phyloP scores from a whole-genome alignment of 2,113 vertebrate species.

The Myotis yumanensis region DNA sequence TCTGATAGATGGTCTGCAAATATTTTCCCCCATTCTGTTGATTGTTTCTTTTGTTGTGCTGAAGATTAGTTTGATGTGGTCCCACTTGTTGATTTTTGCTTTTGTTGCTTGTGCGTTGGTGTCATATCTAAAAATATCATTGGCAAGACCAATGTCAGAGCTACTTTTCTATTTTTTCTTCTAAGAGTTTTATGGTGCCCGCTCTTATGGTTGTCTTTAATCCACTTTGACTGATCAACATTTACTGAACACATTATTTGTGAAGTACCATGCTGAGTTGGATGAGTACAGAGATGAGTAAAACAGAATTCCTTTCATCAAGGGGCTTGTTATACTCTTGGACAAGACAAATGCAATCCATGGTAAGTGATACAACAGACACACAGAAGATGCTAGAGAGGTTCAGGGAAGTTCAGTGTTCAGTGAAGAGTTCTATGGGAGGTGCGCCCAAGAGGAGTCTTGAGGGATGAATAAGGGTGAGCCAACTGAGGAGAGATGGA shows the following conservation, averaged over 20 bases:
- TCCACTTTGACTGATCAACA: neutral
- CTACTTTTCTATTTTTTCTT: neutral
- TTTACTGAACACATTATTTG: neutral
- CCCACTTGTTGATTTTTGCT: neutral
- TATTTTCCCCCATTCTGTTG: neutral
- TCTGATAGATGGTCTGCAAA: neutral
- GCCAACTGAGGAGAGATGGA: neutral
- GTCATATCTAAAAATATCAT: neutral
- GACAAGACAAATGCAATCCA: neutral
- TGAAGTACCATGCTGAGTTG: neutral
- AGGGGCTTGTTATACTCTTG: neutral
- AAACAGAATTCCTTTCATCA: neutral
- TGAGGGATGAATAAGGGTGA: neutral
- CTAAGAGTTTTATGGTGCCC: neutral
- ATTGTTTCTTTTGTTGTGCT: neutral
- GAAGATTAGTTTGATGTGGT: neutral
- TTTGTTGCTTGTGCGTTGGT: neutral
- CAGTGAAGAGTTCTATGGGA: neutral
- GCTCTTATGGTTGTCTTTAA: neutral
- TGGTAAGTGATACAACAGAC: neutral
- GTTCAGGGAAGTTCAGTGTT: neutral
- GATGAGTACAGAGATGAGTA: neutral
- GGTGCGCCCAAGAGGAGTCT: neutral
- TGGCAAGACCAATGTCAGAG: neutral
- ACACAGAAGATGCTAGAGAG: neutral